A percentile compares a stretch with the other conserved stretches of the same genome.
Conservation (phyloP, 2,113 vertebrate genomes). For the Cyrtonyx montezumae region DNA sequence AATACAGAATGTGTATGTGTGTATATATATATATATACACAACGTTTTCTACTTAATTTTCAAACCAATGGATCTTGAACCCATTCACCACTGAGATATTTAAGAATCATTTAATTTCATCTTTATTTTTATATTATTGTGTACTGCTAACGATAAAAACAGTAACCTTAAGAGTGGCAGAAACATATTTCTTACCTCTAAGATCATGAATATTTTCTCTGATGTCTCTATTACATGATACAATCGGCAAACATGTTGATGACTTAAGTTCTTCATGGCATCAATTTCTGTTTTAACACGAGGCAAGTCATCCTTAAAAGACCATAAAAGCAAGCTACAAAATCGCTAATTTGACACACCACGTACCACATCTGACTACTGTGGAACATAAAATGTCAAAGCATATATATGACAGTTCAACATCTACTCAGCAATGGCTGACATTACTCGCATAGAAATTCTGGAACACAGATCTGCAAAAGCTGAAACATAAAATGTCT, state of each 20-base stretch:
- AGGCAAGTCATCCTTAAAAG: conserved; percentile 88
- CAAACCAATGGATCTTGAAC: neutral
- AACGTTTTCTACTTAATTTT: neutral
- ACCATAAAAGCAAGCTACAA: neutral
- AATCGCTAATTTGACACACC: neutral
- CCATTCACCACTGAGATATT: fast-evolving
- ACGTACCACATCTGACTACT: neutral
- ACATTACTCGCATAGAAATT: too few species aligned
- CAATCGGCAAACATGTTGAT: conserved; percentile 92
- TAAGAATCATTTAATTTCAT: neutral
- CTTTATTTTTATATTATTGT: too few species aligned
- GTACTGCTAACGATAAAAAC: fast-evolving
- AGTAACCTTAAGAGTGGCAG: fast-evolving
- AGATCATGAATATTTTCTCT: conserved; percentile 92
- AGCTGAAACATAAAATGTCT: neutral
- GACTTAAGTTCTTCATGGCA: conserved; percentile 93
- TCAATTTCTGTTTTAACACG: conserved; percentile 93
- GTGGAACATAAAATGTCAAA: fast-evolving
- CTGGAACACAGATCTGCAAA: fast-evolving
- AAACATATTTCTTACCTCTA: conserved; percentile 84
- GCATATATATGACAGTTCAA: fast-evolving
- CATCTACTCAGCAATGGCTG: neutral
- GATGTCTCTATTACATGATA: conserved; percentile 94
- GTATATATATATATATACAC: too few species aligned
- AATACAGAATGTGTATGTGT: neutral